phyloP scores from a whole-genome alignment of 2,888 invertebrate genomes.

The Microctonus brassicae region DNA sequence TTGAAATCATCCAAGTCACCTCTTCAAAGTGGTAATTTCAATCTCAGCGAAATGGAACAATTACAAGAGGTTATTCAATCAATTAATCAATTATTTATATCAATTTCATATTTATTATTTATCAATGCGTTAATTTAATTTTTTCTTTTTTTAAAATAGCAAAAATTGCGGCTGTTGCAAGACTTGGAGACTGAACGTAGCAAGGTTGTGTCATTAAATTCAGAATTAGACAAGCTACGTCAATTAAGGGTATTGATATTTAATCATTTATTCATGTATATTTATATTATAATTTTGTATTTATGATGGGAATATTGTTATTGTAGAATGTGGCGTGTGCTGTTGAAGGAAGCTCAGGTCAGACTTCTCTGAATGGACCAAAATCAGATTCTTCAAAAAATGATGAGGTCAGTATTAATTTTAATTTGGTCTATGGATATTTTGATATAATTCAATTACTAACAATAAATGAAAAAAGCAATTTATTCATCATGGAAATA shows the following conservation, averaged over 20 bases:
- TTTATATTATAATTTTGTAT: neutral
- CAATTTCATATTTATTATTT: neutral
- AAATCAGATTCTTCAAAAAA: slow-evolving; percentile 61
- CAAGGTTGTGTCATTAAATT: slow-evolving; percentile 52
- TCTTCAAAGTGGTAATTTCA: slow-evolving; percentile 46
- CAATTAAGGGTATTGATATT: slow-evolving; percentile 53
- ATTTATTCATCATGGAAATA: slow-evolving; percentile 34
- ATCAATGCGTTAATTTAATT: slow-evolving; percentile 11
- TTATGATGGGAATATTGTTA: neutral
- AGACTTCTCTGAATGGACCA: slow-evolving; percentile 63
- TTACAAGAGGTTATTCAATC: slow-evolving; percentile 55
- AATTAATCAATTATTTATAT: slow-evolving; percentile 11
- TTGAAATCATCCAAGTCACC: slow-evolving; percentile 63
- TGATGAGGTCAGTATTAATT: slow-evolving; percentile 64
- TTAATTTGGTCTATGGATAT: neutral
- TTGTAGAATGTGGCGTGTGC: slow-evolving; percentile 55
- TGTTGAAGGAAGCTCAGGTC: slow-evolving; percentile 59
- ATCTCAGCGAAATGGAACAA: slow-evolving; percentile 53
- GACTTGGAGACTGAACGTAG: slow-evolving; percentile 68
- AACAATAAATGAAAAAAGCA: slow-evolving; percentile 31
- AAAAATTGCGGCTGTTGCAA: slow-evolving; percentile 69
- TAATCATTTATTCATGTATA: slow-evolving; percentile 1
- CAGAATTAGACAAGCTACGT: slow-evolving; percentile 56
- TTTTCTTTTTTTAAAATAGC: slow-evolving; percentile 64
- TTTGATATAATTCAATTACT: neutral